Percentiles rank a stretch among this genome's conserved stretches.
phyloP scores from a whole-genome alignment of 2,888 invertebrate genomes.

The Norana najaformis region DNA sequence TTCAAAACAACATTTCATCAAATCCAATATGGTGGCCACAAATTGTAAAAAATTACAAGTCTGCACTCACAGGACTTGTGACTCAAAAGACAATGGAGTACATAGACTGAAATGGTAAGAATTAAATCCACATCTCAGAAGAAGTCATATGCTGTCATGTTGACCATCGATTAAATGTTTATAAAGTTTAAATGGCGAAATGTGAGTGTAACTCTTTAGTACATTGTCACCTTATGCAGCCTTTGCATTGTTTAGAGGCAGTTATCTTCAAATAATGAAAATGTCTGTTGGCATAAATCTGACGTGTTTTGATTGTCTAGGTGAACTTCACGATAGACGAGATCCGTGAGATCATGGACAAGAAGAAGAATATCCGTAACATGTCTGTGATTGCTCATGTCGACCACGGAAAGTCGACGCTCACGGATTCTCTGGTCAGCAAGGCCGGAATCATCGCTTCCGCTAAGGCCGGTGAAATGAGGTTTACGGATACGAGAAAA shows the following conservation, averaged over 20 bases:
- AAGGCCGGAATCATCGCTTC: slow-evolving; percentile 99
- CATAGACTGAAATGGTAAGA: not conserved
- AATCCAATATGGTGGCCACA: not conserved
- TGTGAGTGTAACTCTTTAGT: not conserved
- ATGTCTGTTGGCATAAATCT: not conserved
- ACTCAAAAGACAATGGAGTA: not conserved
- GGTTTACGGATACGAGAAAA: slow-evolving; percentile 98
- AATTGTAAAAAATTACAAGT: not conserved
- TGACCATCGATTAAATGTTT: not conserved
- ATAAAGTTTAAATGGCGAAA: not conserved
- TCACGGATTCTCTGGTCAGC: slow-evolving; percentile 98
- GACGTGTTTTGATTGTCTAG: slow-evolving; percentile 65
- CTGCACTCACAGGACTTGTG: not conserved
- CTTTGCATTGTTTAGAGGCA: not conserved
- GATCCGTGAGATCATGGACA: slow-evolving; percentile 99
- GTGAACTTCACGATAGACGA: slow-evolving; percentile 99
- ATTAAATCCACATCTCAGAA: not conserved
- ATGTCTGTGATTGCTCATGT: slow-evolving; percentile 99
- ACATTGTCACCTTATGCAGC: not conserved
- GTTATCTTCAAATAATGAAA: not conserved
- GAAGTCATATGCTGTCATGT: not conserved
- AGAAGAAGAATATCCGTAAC: slow-evolving; percentile 98
- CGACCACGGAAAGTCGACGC: slow-evolving; percentile 98
- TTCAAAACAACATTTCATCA: not conserved
- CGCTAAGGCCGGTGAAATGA: slow-evolving; percentile 96